A percentile compares a stretch with the other conserved stretches of the same genome.
phyloP scores from a whole-genome alignment of 1,140 invertebrate genomes.

The Drosophila setifemur region DNA sequence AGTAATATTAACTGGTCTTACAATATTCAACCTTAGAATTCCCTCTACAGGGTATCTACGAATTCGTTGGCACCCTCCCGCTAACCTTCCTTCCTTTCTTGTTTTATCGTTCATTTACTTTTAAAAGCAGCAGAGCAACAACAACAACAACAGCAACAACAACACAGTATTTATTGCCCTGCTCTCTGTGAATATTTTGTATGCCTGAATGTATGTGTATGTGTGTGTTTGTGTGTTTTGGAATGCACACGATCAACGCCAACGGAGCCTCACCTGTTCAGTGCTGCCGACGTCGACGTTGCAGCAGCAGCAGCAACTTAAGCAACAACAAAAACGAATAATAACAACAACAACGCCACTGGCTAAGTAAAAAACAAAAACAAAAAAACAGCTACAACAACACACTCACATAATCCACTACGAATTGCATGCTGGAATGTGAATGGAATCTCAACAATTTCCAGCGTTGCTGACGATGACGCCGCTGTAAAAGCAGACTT shows the following conservation, averaged over 20 bases:
- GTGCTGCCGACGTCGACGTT: slow-evolving; percentile 50
- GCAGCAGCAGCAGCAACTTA: slow-evolving; percentile 29
- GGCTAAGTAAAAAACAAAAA: no score
- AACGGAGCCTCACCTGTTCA: slow-evolving; percentile 74
- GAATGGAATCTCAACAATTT: slow-evolving; percentile 82
- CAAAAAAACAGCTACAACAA: slow-evolving; percentile 26
- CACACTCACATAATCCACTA: slow-evolving; percentile 62
- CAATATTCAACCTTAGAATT: no score
- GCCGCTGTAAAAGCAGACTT: slow-evolving; percentile 47
- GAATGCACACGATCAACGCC: slow-evolving; percentile 70
- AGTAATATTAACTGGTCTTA: no score
- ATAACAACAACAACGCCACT: slow-evolving; percentile 30
- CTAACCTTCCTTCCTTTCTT: slow-evolving; percentile 55
- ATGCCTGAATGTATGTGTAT: slow-evolving; percentile 7
- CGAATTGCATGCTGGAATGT: slow-evolving; percentile 82
- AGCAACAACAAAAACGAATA: slow-evolving; percentile 44
- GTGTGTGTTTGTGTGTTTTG: slow-evolving; percentile 48
- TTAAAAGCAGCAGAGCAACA: slow-evolving; percentile 57
- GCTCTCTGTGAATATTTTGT: slow-evolving; percentile 29
- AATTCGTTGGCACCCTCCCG: not conserved
- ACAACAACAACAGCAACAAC: slow-evolving; percentile 25
- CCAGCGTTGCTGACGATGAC: slow-evolving; percentile 77
- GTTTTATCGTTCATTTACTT: slow-evolving; percentile 78
- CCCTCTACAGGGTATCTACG: slow-evolving; percentile 7
- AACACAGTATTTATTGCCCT: slow-evolving; percentile 70